Percentiles rank a stretch among this genome's conserved stretches.
Evolutionary conservation across 2,797 vertebrate species (phyloP).

Genomic region (Fringilla coelebs): DNA sequence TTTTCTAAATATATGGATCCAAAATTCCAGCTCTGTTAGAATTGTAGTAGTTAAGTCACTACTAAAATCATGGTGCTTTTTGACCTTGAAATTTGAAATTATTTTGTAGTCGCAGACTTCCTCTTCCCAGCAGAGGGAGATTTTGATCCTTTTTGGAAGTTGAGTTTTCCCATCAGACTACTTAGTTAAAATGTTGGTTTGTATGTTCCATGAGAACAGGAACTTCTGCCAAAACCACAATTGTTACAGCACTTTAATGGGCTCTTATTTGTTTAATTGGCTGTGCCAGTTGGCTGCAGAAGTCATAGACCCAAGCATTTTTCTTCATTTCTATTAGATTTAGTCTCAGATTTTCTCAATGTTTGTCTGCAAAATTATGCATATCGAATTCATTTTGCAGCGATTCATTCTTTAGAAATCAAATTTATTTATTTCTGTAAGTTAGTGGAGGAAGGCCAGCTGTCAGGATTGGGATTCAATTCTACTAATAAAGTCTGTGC

Average conservation of each 20-base stretch:
- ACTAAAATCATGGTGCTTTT: background rate
- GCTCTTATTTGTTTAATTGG: slow-evolving; percentile 17
- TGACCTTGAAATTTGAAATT: background rate
- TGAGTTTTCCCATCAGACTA: background rate
- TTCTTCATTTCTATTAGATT: background rate
- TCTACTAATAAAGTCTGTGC: background rate
- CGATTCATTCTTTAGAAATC: background rate
- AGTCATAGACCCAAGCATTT: background rate
- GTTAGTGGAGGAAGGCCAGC: background rate
- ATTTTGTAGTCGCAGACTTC: background rate
- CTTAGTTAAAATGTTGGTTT: background rate
- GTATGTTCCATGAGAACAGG: background rate
- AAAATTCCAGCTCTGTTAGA: background rate
- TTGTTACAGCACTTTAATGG: slow-evolving; percentile 10
- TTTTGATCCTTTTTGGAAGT: slow-evolving; percentile 18
- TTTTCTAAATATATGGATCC: background rate
- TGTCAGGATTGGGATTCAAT: background rate
- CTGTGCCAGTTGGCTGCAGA: background rate
- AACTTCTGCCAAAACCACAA: slow-evolving; percentile 5
- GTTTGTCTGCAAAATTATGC: background rate
- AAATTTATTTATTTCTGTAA: background rate
- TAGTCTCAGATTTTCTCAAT: background rate
- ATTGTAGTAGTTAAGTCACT: background rate
- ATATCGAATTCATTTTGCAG: background rate
- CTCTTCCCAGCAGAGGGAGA: slow-evolving; percentile 41